Base-by-base conservation (phyloP, 2,797 vertebrate genomes). In the Serranus cabrilla region DNA sequence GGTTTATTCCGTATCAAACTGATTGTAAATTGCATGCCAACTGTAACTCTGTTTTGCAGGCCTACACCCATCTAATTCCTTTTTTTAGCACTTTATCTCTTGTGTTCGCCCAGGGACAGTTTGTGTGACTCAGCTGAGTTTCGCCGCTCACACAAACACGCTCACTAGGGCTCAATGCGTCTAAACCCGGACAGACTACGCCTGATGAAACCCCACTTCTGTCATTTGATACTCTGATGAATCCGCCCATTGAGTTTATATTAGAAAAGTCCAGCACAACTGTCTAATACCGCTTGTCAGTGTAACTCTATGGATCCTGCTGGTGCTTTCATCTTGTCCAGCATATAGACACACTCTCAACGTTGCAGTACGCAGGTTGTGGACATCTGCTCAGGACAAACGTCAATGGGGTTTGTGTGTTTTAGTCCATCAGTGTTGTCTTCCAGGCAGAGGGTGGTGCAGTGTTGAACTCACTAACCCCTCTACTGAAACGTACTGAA, bases 51-150 rank as follows among this genome's bases (percentile, higher is more conserved):
- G 54, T 49, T 17, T 45, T 67, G 34, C 25, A 8, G 37, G 56
- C 67, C 45, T 25, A 31, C 23, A 11, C 45, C 72, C 68, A 16
- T 72, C 56, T 63, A 9, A 61, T 46, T 58, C 40, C 43, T 59
- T 21, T 69, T 70, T 65, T 63, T 51, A 47, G 58, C 37, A 17
- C 57, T 58, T 59, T 49, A 50, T 74, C 72, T 78, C 50, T 18
- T 18, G 45, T 51, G 61, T 66, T 70, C 52, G 49, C 59, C 23
- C 42, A 8, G 51, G 49, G 78, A 84, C 59, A 39, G 67, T 74
- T 81, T 71, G 74, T 75, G 85, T 86, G 84, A 90, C 86, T 90
- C 86, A 83, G 83, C 83, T 78, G 78, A 25, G 76, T 62, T 73
- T 49, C 47, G 3, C 49, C 6, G 70, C 76, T 82, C 78, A 81